Conservation (phyloP, 2,888 invertebrate genomes). For the Caenorhabditis sp. region DNA sequence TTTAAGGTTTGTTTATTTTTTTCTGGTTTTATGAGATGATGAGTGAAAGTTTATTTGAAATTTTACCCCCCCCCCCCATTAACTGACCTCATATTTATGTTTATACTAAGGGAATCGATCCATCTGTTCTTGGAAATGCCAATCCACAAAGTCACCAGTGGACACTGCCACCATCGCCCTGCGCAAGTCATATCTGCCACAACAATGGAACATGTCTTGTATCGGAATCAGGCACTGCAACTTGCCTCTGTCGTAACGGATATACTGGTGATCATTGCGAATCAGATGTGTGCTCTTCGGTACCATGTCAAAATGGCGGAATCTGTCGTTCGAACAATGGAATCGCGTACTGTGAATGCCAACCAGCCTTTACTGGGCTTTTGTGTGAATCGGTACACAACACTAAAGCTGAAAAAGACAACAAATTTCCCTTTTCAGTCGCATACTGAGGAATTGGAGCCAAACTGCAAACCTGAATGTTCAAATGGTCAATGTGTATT, state of each 20-base stretch:
- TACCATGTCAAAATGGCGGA: constrained; percentile 76
- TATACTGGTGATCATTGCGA: constrained; percentile 77
- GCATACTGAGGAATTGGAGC: constrained; percentile 16
- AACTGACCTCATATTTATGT: not conserved
- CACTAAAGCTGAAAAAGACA: no score
- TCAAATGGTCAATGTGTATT: constrained; percentile 70
- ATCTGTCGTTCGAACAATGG: constrained; percentile 67
- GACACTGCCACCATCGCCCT: constrained; percentile 69
- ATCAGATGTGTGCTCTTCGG: constrained; percentile 72
- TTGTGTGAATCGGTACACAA: constrained; percentile 73
- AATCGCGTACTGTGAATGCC: constrained; percentile 77
- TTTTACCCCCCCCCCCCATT: no score
- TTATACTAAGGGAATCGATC: constrained; percentile 53
- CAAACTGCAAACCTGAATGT: constrained; percentile 68
- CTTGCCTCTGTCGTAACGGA: constrained; percentile 76
- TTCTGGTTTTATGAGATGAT: constrained; percentile 15
- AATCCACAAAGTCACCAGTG: constrained; percentile 43
- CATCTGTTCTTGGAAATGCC: constrained; percentile 30
- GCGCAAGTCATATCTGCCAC: constrained; percentile 72
- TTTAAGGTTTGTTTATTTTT: constrained; percentile 64
- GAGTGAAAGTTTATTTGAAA: constrained; percentile 18
- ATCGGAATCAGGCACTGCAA: constrained; percentile 70
- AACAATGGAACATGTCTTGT: constrained; percentile 80
- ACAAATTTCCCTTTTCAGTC: constrained; percentile 44
- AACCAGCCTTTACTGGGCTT: constrained; percentile 70